Conservation (phyloP, 2,797 vertebrate species). For the Paguma larvata region DNA sequence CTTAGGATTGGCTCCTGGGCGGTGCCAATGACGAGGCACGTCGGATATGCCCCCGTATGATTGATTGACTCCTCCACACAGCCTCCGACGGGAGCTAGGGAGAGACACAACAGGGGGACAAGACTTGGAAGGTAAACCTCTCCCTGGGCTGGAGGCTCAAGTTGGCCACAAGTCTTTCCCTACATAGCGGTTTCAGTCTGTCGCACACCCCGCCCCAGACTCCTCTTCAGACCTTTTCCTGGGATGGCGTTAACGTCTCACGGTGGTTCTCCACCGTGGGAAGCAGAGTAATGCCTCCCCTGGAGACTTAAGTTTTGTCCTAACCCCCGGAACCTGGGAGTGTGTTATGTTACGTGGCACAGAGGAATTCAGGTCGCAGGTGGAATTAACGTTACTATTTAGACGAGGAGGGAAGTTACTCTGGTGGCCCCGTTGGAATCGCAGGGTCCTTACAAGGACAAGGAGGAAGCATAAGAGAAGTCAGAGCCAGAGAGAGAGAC, state of each 20-base stretch:
- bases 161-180: not conserved
- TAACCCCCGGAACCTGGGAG: not conserved
- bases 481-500: not conserved
- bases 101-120: not conserved
- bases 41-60: not conserved
- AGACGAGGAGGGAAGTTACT: not conserved
- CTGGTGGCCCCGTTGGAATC: not conserved
- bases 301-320: accelerated
- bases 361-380: not conserved
- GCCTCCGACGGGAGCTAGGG: not conserved
- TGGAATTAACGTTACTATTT: not conserved
- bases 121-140: not conserved
- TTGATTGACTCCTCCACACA: not conserved
- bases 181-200: not conserved
- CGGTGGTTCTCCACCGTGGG: not conserved
- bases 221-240: not conserved
- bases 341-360: not conserved
- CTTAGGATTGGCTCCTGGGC: not conserved
- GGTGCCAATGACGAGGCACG: not conserved
- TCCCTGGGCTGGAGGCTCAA: not conserved
- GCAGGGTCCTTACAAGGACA: not conserved
- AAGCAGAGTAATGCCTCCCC: not conserved
- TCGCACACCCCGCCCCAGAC: not conserved
- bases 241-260: not conserved
- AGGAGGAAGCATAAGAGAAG: not conserved